These are phyloP conservation scores for Syngnathoides biaculeatus DNA, from an alignment of 2,113 vertebrate genomes.

Conservation along the genomic window DNA sequence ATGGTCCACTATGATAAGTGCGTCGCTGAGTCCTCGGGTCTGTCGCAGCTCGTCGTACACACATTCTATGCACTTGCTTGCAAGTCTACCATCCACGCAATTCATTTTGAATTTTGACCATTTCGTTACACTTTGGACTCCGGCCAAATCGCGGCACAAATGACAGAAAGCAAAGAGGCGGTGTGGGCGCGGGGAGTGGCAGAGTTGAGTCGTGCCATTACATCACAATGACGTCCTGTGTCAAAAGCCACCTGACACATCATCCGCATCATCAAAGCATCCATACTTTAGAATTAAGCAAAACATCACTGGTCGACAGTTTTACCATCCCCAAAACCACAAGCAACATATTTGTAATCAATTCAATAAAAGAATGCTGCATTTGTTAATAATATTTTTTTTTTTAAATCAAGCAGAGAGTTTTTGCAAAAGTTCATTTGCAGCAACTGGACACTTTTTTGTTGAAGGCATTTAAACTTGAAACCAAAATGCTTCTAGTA, in stretches of 20 bases:
- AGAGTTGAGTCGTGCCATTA: background rate
- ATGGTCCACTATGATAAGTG: conserved; percentile 10
- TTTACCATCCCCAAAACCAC: background rate
- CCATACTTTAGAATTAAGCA: background rate
- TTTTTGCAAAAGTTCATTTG: too few relatives aligned
- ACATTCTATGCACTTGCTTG: background rate
- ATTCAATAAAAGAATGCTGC: background rate
- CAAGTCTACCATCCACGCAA: conserved; percentile 5
- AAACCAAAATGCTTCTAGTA: too few relatives aligned
- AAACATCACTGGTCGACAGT: conserved; percentile 4
- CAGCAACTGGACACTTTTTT: too few relatives aligned
- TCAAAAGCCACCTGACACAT: conserved; percentile 1
- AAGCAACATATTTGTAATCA: background rate
- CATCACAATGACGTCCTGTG: conserved; percentile 3
- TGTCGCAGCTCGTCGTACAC: conserved; percentile 23
- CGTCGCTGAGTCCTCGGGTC: conserved; percentile 18
- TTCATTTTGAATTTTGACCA: conserved; percentile 12
- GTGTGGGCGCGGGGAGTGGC: background rate
- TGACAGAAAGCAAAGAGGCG: background rate
- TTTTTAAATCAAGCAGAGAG: too few relatives aligned
- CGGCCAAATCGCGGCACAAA: background rate
- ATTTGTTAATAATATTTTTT: too few relatives aligned
- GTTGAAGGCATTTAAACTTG: too few relatives aligned
- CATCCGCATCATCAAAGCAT: conserved; percentile 3
- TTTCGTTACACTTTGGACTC: conserved; percentile 1